Percentiles rank a stretch among this genome's conserved stretches.
phyloP scores from a whole-genome alignment of 2,888 invertebrate species.

The Mesoligia furuncula region DNA sequence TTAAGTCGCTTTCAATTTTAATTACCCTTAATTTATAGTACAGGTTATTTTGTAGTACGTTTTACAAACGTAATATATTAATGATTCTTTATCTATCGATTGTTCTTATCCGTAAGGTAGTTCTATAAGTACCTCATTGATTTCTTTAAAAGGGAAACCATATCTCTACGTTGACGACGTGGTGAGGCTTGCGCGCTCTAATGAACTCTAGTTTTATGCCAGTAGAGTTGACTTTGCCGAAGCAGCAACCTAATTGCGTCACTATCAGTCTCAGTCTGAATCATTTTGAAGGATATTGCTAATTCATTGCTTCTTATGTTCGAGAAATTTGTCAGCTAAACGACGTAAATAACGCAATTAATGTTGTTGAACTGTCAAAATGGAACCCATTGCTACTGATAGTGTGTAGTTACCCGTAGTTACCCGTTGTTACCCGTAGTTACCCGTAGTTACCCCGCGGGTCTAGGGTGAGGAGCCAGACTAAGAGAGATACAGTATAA shows the following conservation, averaged over 20 bases:
- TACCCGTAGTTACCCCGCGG: no score
- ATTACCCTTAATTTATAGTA: background rate
- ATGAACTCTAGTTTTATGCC: background rate
- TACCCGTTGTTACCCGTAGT: no score
- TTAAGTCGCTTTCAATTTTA: conserved; percentile 18
- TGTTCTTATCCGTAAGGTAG: background rate
- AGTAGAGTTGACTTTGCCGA: background rate
- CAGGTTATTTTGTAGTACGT: no score
- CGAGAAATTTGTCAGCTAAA: no score
- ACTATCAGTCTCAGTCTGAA: no score
- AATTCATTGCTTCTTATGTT: no score
- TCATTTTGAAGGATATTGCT: no score
- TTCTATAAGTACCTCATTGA: background rate
- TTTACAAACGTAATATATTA: background rate
- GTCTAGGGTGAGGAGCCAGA: background rate
- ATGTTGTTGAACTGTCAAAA: no score
- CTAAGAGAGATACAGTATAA: background rate
- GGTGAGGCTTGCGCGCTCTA: background rate
- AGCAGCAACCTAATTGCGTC: no score
- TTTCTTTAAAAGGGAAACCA: background rate
- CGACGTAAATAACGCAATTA: no score
- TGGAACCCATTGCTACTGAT: no score
- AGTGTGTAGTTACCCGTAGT: no score
- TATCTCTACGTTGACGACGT: background rate
- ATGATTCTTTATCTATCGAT: background rate